A percentile compares a stretch with the other conserved stretches of the same genome.
Evolutionary conservation across 2,888 invertebrate species (phyloP).

Genomic region (Limenitis camilla): DNA sequence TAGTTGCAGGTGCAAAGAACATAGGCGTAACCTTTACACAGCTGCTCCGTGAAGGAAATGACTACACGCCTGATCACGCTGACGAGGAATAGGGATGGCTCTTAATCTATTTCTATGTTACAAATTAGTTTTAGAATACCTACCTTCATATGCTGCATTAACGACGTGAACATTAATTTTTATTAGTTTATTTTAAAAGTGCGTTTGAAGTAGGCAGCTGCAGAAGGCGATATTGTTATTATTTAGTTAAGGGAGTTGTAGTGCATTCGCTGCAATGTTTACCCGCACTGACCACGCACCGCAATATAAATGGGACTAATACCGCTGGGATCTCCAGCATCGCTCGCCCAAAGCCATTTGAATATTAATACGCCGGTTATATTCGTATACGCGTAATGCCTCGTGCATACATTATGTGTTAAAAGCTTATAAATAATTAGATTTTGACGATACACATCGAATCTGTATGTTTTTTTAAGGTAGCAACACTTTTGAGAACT

Average conservation of each 20-base stretch:
- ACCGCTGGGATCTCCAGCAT: slow-evolving; percentile 47
- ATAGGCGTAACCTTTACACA: slow-evolving; percentile 66
- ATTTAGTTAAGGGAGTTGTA: slow-evolving; percentile 30
- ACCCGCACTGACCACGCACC: slow-evolving; percentile 37
- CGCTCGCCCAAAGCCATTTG: slow-evolving; percentile 56
- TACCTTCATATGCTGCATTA: slow-evolving; percentile 13
- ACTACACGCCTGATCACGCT: slow-evolving; percentile 38
- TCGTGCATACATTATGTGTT: slow-evolving; percentile 50
- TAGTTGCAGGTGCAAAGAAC: slow-evolving; percentile 61
- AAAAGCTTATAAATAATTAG: slow-evolving; percentile 48
- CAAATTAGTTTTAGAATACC: slow-evolving; percentile 23
- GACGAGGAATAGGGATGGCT: slow-evolving; percentile 37
- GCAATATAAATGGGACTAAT: slow-evolving; percentile 54
- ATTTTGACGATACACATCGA: neutral
- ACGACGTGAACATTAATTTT: slow-evolving; percentile 22
- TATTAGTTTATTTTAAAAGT: slow-evolving; percentile 31
- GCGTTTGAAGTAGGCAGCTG: slow-evolving; percentile 28
- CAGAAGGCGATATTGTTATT: slow-evolving; percentile 33
- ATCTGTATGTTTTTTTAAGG: neutral
- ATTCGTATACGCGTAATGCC: slow-evolving; percentile 47
- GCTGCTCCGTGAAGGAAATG: slow-evolving; percentile 61
- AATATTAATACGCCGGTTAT: slow-evolving; percentile 60
- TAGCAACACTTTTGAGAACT: neutral
- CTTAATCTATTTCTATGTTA: slow-evolving; percentile 56
- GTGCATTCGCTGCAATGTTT: slow-evolving; percentile 24